Evolutionary conservation across 2,113 vertebrate genomes (phyloP).

Genomic region (Rhinoderma darwinii): DNA sequence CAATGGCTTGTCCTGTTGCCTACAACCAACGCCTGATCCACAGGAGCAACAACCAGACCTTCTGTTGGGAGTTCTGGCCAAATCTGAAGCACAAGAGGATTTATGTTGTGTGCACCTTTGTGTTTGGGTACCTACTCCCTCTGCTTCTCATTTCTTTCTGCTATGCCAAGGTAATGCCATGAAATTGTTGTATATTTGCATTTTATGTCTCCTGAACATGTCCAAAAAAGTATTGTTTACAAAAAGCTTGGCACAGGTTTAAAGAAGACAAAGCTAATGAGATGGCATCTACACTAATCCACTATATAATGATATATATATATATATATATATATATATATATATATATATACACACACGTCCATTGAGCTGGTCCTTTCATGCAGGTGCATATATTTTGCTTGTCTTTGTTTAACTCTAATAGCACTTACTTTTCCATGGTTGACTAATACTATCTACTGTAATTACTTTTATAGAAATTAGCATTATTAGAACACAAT

Average conservation of each 20-base stretch:
- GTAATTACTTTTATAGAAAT: neutral
- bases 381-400: neutral
- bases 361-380: neutral
- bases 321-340: neutral
- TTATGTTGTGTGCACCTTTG: constrained; percentile 90
- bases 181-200: neutral
- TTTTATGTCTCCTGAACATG: neutral
- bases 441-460: neutral
- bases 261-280: neutral
- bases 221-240: neutral
- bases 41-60: constrained; percentile 81
- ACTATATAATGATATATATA: neutral
- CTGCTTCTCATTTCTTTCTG: constrained; percentile 95
- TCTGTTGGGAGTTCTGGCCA: constrained; percentile 94
- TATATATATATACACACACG: neutral
- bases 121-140: constrained; percentile 93
- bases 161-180: constrained; percentile 88
- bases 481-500: neutral
- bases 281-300: neutral
- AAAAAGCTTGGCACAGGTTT: neutral
- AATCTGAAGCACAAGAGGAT: constrained; percentile 82
- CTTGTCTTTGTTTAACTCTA: no score
- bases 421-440: neutral
- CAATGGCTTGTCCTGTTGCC: constrained; percentile 90
- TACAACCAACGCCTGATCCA: constrained; percentile 87